A percentile compares a stretch with the other conserved stretches of the same genome.
phyloP scores from a whole-genome alignment of 2,888 invertebrate genomes.

The Spisula solida region DNA sequence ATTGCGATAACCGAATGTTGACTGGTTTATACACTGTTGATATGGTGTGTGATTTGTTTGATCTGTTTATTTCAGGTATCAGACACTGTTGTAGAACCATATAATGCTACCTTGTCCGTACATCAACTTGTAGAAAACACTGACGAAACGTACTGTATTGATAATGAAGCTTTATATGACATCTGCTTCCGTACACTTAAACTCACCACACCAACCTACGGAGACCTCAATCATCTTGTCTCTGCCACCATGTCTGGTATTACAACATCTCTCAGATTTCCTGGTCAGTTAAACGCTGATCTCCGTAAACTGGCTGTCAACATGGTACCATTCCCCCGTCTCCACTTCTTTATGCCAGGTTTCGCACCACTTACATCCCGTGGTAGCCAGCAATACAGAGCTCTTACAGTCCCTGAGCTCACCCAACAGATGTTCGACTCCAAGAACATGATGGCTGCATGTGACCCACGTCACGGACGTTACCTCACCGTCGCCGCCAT shows the following conservation, averaged over 20 bases:
- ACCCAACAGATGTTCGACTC: slow-evolving; percentile 96
- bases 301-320: slow-evolving; percentile 72
- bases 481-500: slow-evolving; percentile 86
- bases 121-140: slow-evolving; percentile 93
- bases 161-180: slow-evolving; percentile 96
- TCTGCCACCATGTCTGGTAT: slow-evolving; percentile 89
- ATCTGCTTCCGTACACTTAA: slow-evolving; percentile 96
- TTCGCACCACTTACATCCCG: slow-evolving; percentile 95
- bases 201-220: slow-evolving; percentile 93
- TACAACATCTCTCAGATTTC: slow-evolving; percentile 91
- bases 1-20: too few species aligned
- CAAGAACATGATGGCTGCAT: slow-evolving; percentile 91
- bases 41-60: neutral
- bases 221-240: slow-evolving; percentile 94
- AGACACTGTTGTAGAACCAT: slow-evolving; percentile 91
- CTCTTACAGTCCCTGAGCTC: slow-evolving; percentile 95
- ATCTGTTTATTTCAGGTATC: slow-evolving; percentile 89
- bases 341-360: slow-evolving; percentile 97
- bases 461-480: slow-evolving; percentile 83
- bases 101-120: slow-evolving; percentile 94
- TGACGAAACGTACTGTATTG: slow-evolving; percentile 95
- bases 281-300: slow-evolving; percentile 75
- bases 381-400: slow-evolving; percentile 91
- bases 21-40: too few species aligned
- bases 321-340: slow-evolving; percentile 98